Evolutionary conservation across 2,113 vertebrate genomes (phyloP), one percentile per base, ranked within the genome.

Genomic region (Callocephalon fimbriatum): DNA sequence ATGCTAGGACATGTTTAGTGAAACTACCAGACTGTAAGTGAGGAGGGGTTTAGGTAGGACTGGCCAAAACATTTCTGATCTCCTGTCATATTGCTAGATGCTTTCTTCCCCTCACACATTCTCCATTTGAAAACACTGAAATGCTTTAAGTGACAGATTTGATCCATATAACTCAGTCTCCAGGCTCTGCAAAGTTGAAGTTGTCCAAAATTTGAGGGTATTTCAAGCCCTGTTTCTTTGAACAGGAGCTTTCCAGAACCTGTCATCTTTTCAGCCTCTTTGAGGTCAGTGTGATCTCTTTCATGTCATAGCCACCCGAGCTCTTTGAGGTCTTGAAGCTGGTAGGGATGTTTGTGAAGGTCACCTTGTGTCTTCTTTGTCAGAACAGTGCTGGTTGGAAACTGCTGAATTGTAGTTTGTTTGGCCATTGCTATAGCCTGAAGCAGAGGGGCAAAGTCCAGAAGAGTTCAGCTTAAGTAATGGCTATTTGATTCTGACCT

Each of bases 101-200:
- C 10, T 45, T 76, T 25, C 1, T 27, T 4, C 0, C 1, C 11
- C 7, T 26, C 14, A 1, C 2, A 21, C 21, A 1, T 18, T 40
- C n/a, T 40, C 26, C 4, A 31, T 58, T 75, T 25, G 20, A 68
- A 85, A 58, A 38, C 6, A 72, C 40, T 68, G 44, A 38, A 70
- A 42, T 5, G 2, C 17, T 45, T 83, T 61, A 13, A 20, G 8
- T 63, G 56, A 25, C n/a, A 79, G 15, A 23, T 80, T 40, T 65
- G 45, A 47, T 62, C 7, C 25, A 50, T 38, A 8, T 42, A 37
- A 73, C 26, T 71, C 5, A 14, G 37, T 88, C 12, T 59, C 47
- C 29, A 19, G 3, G 32, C 15, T 80, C 38, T 78, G 22, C 21
- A 27, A 50, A 50, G 35, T 23, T 76, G 16, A 62, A 10, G 8